Percentiles rank a stretch among this genome's conserved stretches.
These are phyloP conservation scores for Andricus grossulariae DNA, from an alignment of 1,140 invertebrate species.

Conservation along the genomic window DNA sequence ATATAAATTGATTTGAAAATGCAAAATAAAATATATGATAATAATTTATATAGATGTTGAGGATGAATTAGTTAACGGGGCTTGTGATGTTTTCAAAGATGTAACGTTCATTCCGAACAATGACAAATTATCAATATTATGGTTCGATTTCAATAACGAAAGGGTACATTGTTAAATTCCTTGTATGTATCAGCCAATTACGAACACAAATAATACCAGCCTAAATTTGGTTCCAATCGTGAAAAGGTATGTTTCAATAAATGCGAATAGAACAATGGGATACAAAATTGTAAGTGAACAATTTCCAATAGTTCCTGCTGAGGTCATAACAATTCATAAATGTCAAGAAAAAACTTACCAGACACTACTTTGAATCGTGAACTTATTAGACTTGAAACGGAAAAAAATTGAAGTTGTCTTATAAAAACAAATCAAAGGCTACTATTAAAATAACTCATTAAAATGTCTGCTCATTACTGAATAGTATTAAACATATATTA, in stretches of 20 bases:
- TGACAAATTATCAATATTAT: not conserved
- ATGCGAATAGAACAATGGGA: constrained; percentile 10
- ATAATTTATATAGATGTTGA: constrained; percentile 30
- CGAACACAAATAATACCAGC: not conserved
- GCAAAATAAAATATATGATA: not conserved
- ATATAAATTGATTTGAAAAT: constrained; percentile 32
- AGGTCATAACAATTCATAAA: constrained; percentile 41
- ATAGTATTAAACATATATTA: constrained; percentile 31
- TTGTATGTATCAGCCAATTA: not conserved
- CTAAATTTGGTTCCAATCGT: not conserved
- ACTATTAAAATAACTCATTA: constrained; percentile 37
- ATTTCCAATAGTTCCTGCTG: constrained; percentile 46
- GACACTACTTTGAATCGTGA: not conserved
- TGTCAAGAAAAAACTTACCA: constrained; percentile 43
- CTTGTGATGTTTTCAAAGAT: constrained; percentile 31
- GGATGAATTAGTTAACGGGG: constrained; percentile 44
- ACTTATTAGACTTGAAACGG: not conserved
- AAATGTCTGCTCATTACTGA: constrained; percentile 34
- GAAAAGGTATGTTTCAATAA: not conserved
- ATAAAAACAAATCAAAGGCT: constrained; percentile 5
- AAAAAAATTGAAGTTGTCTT: constrained; percentile 35
- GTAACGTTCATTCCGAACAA: not conserved
- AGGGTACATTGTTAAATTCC: not conserved
- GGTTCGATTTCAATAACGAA: constrained; percentile 1
- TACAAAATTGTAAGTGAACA: constrained; percentile 45